Evolutionary conservation across 2,888 invertebrate species (phyloP).

Genomic region (Coelinius sp.): DNA sequence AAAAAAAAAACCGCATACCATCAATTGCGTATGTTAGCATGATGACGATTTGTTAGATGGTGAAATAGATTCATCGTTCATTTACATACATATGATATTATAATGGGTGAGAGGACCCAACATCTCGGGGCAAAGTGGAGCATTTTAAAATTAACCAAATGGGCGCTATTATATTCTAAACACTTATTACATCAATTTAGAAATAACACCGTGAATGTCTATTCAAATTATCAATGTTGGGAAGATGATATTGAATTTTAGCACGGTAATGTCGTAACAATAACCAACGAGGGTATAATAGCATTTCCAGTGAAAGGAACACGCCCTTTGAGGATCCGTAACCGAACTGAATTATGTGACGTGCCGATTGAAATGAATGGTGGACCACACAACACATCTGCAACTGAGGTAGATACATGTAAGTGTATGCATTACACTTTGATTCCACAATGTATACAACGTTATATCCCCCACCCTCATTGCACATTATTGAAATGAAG

Average conservation of each 20-base stretch:
- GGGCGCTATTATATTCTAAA: no score
- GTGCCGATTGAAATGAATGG: constrained; percentile 16
- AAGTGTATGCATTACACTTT: background rate
- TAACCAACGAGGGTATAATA: constrained; percentile 16
- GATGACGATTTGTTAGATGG: constrained; percentile 11
- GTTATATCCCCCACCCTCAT: background rate
- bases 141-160: no score
- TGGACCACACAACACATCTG: background rate
- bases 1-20: background rate
- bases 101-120: no score
- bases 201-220: no score
- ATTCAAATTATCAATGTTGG: background rate
- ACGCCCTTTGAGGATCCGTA: constrained; percentile 64
- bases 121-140: no score
- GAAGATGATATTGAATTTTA: background rate
- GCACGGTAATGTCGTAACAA: constrained; percentile 10
- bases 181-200: no score
- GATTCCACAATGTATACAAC: background rate
- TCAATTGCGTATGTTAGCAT: background rate
- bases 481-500: constrained; percentile 37
- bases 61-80: no score
- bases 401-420: constrained; percentile 2
- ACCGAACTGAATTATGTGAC: constrained; percentile 51
- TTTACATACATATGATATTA: no score
- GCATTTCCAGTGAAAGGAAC: constrained; percentile 61